Evolutionary conservation across 2,797 vertebrate genomes (phyloP).

Genomic region (Peromyscus attwateri): DNA sequence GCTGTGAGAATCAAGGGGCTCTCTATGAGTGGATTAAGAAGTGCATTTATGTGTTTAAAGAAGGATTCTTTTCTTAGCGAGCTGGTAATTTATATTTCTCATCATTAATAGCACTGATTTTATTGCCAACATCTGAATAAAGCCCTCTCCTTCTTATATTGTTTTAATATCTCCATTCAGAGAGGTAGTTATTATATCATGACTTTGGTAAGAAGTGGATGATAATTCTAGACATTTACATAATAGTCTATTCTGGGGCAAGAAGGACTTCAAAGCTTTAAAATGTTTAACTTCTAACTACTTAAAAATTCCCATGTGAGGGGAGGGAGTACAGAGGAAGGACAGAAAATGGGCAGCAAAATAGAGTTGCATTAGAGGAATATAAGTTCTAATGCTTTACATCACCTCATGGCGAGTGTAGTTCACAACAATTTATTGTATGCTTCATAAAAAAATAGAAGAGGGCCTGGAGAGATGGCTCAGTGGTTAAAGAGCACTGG

Average conservation of each 20-base stretch:
- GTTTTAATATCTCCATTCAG: slow-evolving; percentile 56
- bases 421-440: not conserved
- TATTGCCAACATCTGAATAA: slow-evolving; percentile 57
- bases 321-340: not conserved
- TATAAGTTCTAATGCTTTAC: not conserved
- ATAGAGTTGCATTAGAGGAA: not conserved
- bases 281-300: slow-evolving; percentile 11
- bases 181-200: slow-evolving; percentile 62
- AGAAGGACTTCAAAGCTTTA: slow-evolving; percentile 55
- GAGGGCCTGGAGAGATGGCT: too few species aligned
- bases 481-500: too few species aligned
- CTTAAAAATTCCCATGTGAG: slow-evolving; percentile 14
- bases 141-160: slow-evolving; percentile 52
- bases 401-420: not conserved
- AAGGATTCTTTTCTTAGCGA: slow-evolving; percentile 39
- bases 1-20: not conserved
- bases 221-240: slow-evolving; percentile 51
- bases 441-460: not conserved
- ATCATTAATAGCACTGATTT: slow-evolving; percentile 41
- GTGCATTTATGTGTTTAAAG: slow-evolving; percentile 36
- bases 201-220: slow-evolving; percentile 52
- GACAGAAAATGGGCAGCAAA: not conserved
- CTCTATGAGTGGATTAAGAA: not conserved
- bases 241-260: slow-evolving; percentile 51
- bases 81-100: slow-evolving; percentile 59